Conservation (phyloP, 64 coral and sea anemone species). For the Pachyseris speciosa region DNA sequence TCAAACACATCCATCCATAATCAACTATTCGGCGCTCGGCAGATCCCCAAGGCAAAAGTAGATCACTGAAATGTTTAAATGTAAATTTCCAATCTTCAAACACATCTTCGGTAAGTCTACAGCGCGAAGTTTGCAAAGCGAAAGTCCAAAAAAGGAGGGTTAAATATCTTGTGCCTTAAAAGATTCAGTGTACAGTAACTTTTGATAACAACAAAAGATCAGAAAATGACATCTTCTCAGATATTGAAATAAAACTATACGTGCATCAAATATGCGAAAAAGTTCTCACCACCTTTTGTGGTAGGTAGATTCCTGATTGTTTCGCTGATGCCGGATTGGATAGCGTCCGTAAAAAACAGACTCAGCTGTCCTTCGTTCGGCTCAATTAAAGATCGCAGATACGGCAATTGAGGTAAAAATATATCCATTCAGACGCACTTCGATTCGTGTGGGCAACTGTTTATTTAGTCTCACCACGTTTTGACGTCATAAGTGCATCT, state of each 20-base stretch:
- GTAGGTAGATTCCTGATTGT: neutral
- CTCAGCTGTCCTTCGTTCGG: neutral
- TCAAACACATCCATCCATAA: no score
- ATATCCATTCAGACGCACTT: neutral
- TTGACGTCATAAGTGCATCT: neutral
- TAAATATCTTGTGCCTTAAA: neutral
- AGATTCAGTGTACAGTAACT: neutral
- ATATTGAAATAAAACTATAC: neutral
- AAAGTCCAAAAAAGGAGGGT: no score
- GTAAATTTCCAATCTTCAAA: neutral
- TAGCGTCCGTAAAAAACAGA: neutral
- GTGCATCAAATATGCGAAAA: neutral
- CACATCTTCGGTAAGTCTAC: no score
- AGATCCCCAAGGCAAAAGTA: neutral
- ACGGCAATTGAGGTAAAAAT: neutral
- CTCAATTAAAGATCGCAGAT: neutral
- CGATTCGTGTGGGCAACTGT: neutral
- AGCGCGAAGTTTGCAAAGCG: neutral
- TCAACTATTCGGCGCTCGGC: no score
- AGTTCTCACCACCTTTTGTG: neutral
- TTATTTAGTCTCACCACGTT: neutral
- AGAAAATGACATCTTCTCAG: neutral
- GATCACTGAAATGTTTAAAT: neutral
- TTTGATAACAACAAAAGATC: neutral
- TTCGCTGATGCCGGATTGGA: neutral